phyloP scores from a whole-genome alignment of 2,113 vertebrate species.

The Pteronura brasiliensis region DNA sequence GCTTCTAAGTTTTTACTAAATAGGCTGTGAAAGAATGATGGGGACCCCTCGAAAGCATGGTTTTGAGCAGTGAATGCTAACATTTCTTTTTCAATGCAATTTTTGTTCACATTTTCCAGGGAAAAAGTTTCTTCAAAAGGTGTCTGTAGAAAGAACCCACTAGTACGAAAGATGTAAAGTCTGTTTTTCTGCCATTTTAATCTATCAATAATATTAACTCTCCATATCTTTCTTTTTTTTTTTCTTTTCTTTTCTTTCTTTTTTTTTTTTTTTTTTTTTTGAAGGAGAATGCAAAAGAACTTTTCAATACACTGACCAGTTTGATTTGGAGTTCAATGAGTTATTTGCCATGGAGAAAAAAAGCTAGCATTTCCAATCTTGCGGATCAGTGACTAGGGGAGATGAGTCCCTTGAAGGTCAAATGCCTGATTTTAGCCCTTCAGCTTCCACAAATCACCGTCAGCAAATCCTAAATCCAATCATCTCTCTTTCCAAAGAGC shows the following conservation, averaged over 20 bases:
- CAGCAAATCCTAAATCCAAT: slow-evolving; percentile 11
- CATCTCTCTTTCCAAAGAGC: background rate
- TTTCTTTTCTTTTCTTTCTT: background rate
- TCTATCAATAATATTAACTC: background rate
- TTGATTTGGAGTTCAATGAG: background rate
- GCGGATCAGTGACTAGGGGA: background rate
- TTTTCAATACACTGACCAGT: background rate
- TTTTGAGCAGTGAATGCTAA: background rate
- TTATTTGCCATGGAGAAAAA: background rate
- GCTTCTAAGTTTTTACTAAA: background rate
- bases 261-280: background rate
- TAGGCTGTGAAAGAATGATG: background rate
- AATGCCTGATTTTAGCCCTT: background rate
- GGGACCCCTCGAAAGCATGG: background rate
- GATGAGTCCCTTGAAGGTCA: background rate
- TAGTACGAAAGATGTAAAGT: background rate
- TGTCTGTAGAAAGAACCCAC: background rate
- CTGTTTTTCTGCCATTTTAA: background rate
- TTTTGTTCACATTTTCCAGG: background rate
- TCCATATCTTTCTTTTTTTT: background rate
- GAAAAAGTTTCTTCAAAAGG: background rate
- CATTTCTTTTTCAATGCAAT: background rate
- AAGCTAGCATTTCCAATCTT: background rate
- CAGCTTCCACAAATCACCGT: background rate
- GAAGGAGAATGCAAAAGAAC: slow-evolving; percentile 19